Percentiles rank a stretch among this genome's conserved stretches.
Conservation (phyloP, 2,888 invertebrate species). For the Agapostemon virescens region DNA sequence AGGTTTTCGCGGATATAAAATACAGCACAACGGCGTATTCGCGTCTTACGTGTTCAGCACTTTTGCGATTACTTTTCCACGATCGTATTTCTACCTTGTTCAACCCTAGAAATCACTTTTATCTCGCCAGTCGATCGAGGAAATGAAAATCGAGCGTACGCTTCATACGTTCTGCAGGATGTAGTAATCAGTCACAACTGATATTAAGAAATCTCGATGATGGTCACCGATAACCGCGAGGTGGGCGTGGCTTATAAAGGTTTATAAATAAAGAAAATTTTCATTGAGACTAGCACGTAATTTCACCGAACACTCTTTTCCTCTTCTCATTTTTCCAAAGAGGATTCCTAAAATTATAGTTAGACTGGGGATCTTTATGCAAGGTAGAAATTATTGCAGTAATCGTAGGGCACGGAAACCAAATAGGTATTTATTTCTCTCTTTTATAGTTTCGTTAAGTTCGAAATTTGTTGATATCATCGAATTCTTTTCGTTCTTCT, state of each 20-base stretch:
- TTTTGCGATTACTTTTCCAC: constrained; percentile 18
- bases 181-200: constrained; percentile 26
- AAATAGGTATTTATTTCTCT: too few species aligned
- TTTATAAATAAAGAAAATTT: constrained; percentile 8
- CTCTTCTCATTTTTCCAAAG: background rate
- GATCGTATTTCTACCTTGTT: constrained; percentile 26
- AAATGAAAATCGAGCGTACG: constrained; percentile 30
- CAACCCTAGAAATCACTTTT: constrained; percentile 12
- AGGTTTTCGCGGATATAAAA: background rate
- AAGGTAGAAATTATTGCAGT: too few species aligned
- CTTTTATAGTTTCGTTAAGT: too few species aligned
- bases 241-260: background rate
- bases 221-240: background rate
- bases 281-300: background rate
- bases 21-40: constrained; percentile 4
- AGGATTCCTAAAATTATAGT: too few species aligned
- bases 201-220: constrained; percentile 40
- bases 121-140: constrained; percentile 12
- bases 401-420: too few species aligned
- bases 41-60: constrained; percentile 11
- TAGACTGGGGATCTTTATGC: too few species aligned
- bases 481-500: too few species aligned
- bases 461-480: too few species aligned
- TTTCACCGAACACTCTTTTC: background rate
- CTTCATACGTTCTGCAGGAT: constrained; percentile 44